These are phyloP conservation scores for Cebidichthys violaceus DNA, from an alignment of 2,113 vertebrate species.

Conservation along the genomic window DNA sequence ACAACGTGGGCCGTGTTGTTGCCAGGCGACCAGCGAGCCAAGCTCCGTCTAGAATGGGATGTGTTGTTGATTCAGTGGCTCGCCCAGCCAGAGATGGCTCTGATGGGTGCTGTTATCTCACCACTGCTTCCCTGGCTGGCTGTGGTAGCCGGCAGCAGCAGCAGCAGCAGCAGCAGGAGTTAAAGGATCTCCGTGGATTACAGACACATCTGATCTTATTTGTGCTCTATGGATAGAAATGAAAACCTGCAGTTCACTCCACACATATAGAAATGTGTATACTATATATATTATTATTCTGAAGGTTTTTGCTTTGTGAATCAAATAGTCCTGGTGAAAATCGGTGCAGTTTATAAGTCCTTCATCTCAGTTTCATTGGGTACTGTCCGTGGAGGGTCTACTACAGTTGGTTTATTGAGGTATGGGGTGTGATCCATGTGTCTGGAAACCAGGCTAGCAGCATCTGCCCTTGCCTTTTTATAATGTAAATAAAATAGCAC, in stretches of 20 bases:
- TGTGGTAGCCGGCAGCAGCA: constrained; percentile 16
- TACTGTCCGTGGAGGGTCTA: too few relatives aligned
- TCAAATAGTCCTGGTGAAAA: not conserved
- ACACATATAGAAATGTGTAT: not conserved
- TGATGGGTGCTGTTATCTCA: constrained; percentile 73
- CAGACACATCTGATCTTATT: constrained; percentile 24
- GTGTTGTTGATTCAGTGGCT: constrained; percentile 78
- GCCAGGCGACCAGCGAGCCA: constrained; percentile 78
- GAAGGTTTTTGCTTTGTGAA: not conserved
- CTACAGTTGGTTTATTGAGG: not conserved
- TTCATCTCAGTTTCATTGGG: not conserved
- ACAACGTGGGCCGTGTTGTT: constrained; percentile 72
- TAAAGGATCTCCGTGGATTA: constrained; percentile 24
- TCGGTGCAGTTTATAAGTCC: not conserved
- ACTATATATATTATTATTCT: not conserved
- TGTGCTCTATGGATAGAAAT: not conserved
- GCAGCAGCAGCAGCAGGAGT: constrained; percentile 18
- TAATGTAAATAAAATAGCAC: not conserved
- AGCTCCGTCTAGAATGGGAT: constrained; percentile 74
- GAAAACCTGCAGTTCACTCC: not conserved
- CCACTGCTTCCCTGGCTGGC: constrained; percentile 39
- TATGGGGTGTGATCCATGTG: not conserved
- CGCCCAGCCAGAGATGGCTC: constrained; percentile 68
- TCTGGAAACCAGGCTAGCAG: not conserved
- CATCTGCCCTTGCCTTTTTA: not conserved